A percentile compares a stretch with the other conserved stretches of the same genome.
These are phyloP conservation scores for Sminthurides bifidus DNA, from an alignment of 1,140 invertebrate genomes.

Conservation along the genomic window DNA sequence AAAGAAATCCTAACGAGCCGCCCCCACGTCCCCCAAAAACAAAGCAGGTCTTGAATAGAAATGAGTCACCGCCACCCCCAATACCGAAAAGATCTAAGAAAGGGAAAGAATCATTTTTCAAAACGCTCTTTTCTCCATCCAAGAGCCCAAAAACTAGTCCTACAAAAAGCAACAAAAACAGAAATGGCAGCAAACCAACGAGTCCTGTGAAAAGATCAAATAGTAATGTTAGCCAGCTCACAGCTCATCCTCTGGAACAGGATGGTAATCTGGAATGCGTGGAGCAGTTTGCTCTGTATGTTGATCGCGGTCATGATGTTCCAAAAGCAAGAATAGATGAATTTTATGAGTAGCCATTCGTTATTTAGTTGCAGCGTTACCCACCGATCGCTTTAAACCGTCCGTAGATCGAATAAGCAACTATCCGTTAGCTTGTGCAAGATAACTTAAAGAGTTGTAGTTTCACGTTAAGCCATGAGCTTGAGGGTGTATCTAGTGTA, in stretches of 20 bases:
- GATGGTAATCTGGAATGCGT: constrained; percentile 37
- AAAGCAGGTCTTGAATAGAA: constrained; percentile 39
- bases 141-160: constrained; percentile 6
- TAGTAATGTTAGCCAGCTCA: background rate
- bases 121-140: background rate
- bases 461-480: too few species aligned
- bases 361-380: too few species aligned
- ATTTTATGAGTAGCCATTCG: constrained; percentile 45
- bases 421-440: too few species aligned
- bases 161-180: background rate
- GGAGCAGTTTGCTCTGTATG: constrained; percentile 62
- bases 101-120: constrained; percentile 6
- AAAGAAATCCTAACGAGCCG: constrained; percentile 14
- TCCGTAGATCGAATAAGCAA: too few species aligned
- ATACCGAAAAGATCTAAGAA: constrained; percentile 46
- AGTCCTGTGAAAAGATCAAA: background rate
- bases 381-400: too few species aligned
- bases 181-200: background rate
- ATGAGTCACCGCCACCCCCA: constrained; percentile 54
- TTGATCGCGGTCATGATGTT: constrained; percentile 33
- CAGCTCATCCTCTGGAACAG: background rate
- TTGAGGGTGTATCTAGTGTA: too few species aligned
- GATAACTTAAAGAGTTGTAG: too few species aligned
- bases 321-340: constrained; percentile 70
- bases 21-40: constrained; percentile 37